These are phyloP conservation scores for Tangara arthus DNA, from an alignment of 2,797 vertebrate genomes.

Conservation along the genomic window DNA sequence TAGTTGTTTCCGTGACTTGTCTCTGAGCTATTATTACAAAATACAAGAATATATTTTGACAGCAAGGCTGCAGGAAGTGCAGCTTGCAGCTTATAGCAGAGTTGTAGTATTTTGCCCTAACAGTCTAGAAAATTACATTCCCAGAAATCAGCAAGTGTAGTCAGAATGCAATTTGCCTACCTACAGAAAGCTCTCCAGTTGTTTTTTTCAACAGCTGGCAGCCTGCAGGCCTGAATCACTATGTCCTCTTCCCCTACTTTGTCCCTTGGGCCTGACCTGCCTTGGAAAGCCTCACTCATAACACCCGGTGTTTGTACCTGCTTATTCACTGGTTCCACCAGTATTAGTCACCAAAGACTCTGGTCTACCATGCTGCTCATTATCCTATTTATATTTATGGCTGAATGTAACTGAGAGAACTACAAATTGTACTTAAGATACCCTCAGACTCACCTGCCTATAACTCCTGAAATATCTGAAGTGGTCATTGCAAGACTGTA, in stretches of 20 bases:
- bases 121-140: background rate
- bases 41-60: background rate
- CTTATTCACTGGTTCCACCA: background rate
- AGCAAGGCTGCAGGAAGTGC: background rate
- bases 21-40: background rate
- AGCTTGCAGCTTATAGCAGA: background rate
- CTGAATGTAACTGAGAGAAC: background rate
- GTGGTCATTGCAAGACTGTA: background rate
- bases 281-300: background rate
- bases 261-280: background rate
- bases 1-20: background rate
- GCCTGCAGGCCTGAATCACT: background rate
- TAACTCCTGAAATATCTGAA: background rate
- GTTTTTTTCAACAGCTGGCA: background rate
- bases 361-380: background rate
- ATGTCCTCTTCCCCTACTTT: background rate
- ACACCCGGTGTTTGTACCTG: fast-evolving
- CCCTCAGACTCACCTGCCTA: background rate
- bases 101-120: background rate
- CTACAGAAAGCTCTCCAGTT: background rate
- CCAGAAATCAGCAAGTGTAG: background rate
- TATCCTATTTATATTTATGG: background rate
- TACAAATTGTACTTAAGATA: background rate
- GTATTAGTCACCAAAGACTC: background rate
- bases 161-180: background rate